Percentiles rank a stretch among this genome's conserved stretches.
Conservation (phyloP, 2,888 invertebrate genomes). For the Tachystola acroxantha region DNA sequence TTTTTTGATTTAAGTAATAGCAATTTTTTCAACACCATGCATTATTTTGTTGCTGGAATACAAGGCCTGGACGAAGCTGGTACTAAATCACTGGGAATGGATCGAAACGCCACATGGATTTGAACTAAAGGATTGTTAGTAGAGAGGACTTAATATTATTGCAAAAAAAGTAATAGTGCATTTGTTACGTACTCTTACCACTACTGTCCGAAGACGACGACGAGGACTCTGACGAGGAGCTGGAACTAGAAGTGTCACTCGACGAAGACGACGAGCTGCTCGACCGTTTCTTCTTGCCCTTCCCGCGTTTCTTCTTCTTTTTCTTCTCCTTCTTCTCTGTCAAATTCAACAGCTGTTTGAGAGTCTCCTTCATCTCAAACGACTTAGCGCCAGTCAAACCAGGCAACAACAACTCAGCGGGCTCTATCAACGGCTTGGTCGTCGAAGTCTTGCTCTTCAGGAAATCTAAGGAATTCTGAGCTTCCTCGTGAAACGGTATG, state of each 20-base stretch:
- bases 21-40: too few relatives aligned
- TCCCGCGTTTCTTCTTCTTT: constrained; percentile 82
- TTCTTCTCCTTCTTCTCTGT: constrained; percentile 82
- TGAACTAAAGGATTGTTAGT: too few relatives aligned
- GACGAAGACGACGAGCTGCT: constrained; percentile 83
- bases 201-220: constrained; percentile 78
- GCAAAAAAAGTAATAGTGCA: too few relatives aligned
- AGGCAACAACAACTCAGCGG: constrained; percentile 79
- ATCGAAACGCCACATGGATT: too few relatives aligned
- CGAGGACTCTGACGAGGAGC: constrained; percentile 77
- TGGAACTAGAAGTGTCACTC: constrained; percentile 82
- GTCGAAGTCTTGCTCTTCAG: constrained; percentile 82
- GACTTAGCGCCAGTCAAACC: constrained; percentile 76
- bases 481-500: constrained; percentile 92
- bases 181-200: constrained; percentile 55
- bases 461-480: constrained; percentile 89
- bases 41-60: too few relatives aligned
- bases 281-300: constrained; percentile 81
- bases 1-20: too few relatives aligned
- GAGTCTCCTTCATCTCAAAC: constrained; percentile 81
- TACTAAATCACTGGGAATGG: too few relatives aligned
- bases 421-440: constrained; percentile 80
- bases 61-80: too few relatives aligned
- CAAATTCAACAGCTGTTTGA: constrained; percentile 80
- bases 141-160: too few relatives aligned